A percentile compares a stretch with the other conserved stretches of the same genome.
These are phyloP conservation scores for Lytechinus variegatus DNA, from an alignment of 35 echinoderm and acorn worm genomes.

Conservation along the genomic window DNA sequence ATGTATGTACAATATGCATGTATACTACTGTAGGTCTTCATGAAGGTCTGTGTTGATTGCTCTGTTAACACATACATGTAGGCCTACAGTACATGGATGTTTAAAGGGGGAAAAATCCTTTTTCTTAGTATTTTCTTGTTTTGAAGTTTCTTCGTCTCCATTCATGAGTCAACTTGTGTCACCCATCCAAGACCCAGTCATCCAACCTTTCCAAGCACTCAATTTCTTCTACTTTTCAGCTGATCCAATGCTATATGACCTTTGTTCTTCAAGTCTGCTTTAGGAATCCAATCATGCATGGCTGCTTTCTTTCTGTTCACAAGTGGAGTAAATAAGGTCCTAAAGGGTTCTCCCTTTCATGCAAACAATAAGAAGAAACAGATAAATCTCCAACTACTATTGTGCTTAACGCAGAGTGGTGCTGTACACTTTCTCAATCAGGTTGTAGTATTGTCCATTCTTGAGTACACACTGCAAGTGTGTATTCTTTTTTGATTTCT, in stretches of 20 bases:
- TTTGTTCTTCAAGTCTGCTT: slow-evolving; percentile 25
- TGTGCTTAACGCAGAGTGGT: neutral
- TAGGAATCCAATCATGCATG: neutral
- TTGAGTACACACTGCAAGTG: neutral
- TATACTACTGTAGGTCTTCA: neutral
- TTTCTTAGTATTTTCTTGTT: neutral
- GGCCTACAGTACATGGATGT: neutral
- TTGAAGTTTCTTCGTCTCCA: neutral
- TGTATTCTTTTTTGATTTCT: neutral
- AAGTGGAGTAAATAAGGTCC: slow-evolving; percentile 28
- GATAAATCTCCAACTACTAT: slow-evolving; percentile 20
- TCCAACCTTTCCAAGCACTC: neutral
- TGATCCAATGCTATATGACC: slow-evolving; percentile 16
- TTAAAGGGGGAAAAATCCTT: neutral
- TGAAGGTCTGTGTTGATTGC: neutral
- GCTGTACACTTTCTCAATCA: neutral
- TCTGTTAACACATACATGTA: neutral
- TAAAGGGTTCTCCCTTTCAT: neutral
- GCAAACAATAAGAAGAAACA: neutral
- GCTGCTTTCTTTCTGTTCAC: neutral
- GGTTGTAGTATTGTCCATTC: neutral
- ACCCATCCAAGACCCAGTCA: neutral
- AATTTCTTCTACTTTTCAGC: neutral
- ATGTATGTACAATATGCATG: no score
- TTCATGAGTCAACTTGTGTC: neutral